Evolutionary conservation across 2,797 vertebrate genomes (phyloP), one percentile per base, ranked within the genome.

Genomic region (Pagetopsis macropterus): DNA sequence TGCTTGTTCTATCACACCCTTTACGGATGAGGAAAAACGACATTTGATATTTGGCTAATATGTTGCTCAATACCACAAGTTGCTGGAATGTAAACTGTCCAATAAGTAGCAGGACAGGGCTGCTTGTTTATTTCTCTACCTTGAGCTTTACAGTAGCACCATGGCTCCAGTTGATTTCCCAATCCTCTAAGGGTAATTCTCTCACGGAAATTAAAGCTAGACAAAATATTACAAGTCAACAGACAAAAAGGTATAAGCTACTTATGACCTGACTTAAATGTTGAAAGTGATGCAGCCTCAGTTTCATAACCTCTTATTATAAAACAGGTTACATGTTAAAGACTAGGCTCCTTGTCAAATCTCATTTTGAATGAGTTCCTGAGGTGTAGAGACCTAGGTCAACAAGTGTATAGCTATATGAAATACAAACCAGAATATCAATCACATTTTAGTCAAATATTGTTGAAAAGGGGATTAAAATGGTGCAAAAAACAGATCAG

Each of bases 381-480:
- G 27, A 55, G 43, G 27, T 76, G 76, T 51, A 13, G 50, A 40
- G 54, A 74, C 31, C 5, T 3, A 31, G 9, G 58, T 49, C 49
- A 56, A 65, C 48, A 54, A 51, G 17, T 46, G 16, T 45, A 19
- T 27, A 65, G 21, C 49, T 51, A 43, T 19, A 40, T 27, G 40
- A 62, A 72, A 75, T 19, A 63, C 33, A 8, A 56, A 17, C 14
- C 58, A 41, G 57, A 77, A 70, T 49, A 70, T 31, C 0, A 14
- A 37, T 31, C 51, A 66, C 5, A 27, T 65, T n/a, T 51, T 27
- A 58, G 50, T 61, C 7, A 60, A 67, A 37, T 37, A 37, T 37
- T 37, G 33, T 37, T 37, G 33, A 9, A 37, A 37, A 37, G 33
- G 40, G 58, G 66, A 13, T 68, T 66, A 40, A 56, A 13, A 78